Evolutionary conservation across 2,888 invertebrate genomes (phyloP), one percentile per base, ranked within the genome.

Genomic region (Nemoura dubitans): DNA sequence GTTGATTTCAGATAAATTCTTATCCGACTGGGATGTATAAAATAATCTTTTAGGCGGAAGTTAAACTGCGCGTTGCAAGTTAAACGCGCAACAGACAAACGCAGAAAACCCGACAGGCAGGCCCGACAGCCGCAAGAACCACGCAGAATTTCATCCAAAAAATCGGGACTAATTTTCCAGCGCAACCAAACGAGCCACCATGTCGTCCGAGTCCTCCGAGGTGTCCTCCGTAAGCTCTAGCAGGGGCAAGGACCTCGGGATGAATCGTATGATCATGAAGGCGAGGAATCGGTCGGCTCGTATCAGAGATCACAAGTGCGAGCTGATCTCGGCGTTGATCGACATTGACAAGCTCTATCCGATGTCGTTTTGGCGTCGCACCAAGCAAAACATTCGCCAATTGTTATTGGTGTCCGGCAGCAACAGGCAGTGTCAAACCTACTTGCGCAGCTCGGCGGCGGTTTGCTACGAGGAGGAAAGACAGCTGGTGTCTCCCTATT

Each of bases 391-490:
- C 16, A 89, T 91, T 76, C 90, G 90, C 43, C 91, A 91, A 86
- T 76, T 89, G 0, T 89, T 91, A 59, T 88, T 91, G 21, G 90
- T 91, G 1, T 90, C 90, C 0, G 88, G 89, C 0, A 86, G 87
- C 3, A 90, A 91, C 87, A 90, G 90, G 0, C 89, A 89, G 1
- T 90, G 90, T 0, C 90, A 89, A 42, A 89, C 89, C 81, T 89
- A 89, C 76, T 89, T 91, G 26, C 89, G 91, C n/a, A 92, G 91
- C 87, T 89, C 88, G 21, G 90, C 91, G 0, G 90, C 91, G 1
- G 89, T 91, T 3, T 89, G 89, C n/a, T 89, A 89, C 25, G 91
- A 91, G 86, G 91, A 90, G 85, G 90, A 89, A 86, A 88, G 90
- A 28, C 91, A 91, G 42, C 89, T 90, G 7, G 89, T 89, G 26